These are phyloP conservation scores for Gastrophryne carolinensis DNA, from an alignment of 2,797 vertebrate species.

Conservation along the genomic window DNA sequence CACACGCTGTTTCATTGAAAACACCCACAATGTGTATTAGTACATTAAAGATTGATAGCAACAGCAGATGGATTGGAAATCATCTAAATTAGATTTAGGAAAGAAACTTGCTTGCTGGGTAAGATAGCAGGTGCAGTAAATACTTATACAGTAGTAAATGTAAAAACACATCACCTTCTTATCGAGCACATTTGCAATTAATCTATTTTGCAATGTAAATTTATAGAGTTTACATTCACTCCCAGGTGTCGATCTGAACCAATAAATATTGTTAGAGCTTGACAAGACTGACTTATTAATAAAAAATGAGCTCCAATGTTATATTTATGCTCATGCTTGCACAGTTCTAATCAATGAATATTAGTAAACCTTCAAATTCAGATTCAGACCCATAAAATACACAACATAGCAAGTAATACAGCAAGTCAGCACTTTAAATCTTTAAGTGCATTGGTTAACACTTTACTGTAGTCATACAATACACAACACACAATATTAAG, in stretches of 20 bases:
- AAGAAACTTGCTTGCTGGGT: background rate
- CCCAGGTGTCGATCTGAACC: background rate
- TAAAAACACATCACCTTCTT: background rate
- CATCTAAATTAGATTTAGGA: background rate
- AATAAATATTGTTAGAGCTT: slow-evolving; percentile 16
- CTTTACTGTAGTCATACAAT: too few relatives aligned
- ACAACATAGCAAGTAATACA: background rate
- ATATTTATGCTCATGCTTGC: slow-evolving; percentile 14
- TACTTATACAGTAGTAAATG: background rate
- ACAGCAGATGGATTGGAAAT: background rate
- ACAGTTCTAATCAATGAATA: slow-evolving; percentile 10
- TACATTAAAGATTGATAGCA: too few relatives aligned
- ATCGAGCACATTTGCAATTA: slow-evolving; percentile 3
- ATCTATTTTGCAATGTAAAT: slow-evolving; percentile 3
- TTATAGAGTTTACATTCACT: slow-evolving; percentile 18
- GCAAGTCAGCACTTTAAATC: background rate
- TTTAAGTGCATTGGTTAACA: background rate
- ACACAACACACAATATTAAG: too few relatives aligned
- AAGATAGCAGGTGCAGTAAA: background rate
- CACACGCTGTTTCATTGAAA: too few relatives aligned
- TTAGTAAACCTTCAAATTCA: slow-evolving; percentile 8
- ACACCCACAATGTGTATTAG: too few relatives aligned
- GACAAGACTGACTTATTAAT: slow-evolving; percentile 15
- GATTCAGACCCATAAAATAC: background rate
- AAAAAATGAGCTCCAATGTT: slow-evolving; percentile 3